phyloP scores from a whole-genome alignment of 2,113 vertebrate species.

The Tonatia bakeri region DNA sequence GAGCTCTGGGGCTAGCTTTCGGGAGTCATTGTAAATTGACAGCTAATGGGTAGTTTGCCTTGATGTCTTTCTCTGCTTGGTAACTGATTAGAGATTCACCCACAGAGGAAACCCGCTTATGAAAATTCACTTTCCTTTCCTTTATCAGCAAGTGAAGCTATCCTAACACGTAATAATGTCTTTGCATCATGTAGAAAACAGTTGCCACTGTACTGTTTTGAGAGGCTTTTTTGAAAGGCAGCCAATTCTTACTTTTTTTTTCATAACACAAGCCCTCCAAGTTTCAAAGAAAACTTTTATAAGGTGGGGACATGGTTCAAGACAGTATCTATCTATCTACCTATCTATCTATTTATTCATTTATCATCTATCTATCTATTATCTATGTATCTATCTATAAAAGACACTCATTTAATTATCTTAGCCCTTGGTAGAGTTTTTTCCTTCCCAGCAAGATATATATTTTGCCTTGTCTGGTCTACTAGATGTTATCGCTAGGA shows the following conservation, averaged over 20 bases:
- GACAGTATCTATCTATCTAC: neutral
- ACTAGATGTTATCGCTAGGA: neutral
- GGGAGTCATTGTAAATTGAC: conserved; percentile 62
- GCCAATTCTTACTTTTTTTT: neutral
- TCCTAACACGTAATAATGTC: conserved; percentile 49
- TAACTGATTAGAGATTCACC: conserved; percentile 33
- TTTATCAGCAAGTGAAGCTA: conserved; percentile 58
- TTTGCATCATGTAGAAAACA: neutral
- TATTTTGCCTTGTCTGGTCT: neutral
- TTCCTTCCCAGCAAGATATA: neutral
- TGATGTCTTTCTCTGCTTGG: conserved; percentile 42
- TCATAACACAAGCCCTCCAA: neutral
- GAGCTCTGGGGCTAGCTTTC: conserved; percentile 52
- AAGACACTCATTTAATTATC: conserved; percentile 13
- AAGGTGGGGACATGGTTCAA: neutral
- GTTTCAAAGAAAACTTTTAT: conserved; percentile 23
- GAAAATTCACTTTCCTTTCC: conserved; percentile 66
- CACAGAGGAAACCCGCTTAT: conserved; percentile 44
- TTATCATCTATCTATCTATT: too few relatives aligned
- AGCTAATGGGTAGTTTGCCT: conserved; percentile 57
- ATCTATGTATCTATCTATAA: neutral
- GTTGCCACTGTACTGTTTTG: neutral
- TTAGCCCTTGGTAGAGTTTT: neutral
- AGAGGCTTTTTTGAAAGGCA: neutral
- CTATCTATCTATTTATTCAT: too few relatives aligned